A percentile compares a stretch with the other conserved stretches of the same genome.
Evolutionary conservation across 2,888 invertebrate species (phyloP).

Genomic region (Tetragonisca angustula): DNA sequence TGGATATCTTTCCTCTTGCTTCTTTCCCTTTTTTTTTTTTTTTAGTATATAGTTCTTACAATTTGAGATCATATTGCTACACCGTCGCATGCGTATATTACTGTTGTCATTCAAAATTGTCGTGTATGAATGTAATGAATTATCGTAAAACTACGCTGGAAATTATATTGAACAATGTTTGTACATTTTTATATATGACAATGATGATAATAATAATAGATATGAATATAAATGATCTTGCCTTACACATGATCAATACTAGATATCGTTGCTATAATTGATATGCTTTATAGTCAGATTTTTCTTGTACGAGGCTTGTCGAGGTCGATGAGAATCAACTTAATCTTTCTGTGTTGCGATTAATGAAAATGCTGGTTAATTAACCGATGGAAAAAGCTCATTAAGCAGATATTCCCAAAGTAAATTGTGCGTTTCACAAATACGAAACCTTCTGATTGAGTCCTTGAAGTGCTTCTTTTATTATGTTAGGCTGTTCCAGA

Average conservation of each 20-base stretch:
- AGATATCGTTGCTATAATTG: constrained; percentile 26
- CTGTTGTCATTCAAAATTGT: not conserved
- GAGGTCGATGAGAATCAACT: constrained; percentile 37
- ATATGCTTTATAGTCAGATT: not conserved
- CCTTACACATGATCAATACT: not conserved
- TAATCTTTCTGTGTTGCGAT: not conserved
- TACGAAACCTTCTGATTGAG: constrained; percentile 2
- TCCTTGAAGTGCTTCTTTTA: too few species aligned
- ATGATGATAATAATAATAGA: not conserved
- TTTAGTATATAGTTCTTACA: not conserved
- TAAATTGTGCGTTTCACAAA: constrained; percentile 15
- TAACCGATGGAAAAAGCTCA: constrained; percentile 22
- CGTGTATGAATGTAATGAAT: not conserved
- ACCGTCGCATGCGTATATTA: not conserved
- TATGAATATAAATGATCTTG: not conserved
- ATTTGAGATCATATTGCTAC: not conserved
- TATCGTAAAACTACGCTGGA: not conserved
- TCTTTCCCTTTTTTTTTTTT: not conserved
- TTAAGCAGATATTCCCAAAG: not conserved
- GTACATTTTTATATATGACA: not conserved
- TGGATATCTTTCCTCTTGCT: constrained; percentile 33
- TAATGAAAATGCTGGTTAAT: constrained; percentile 41
- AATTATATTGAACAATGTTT: not conserved
- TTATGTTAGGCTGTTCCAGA: too few species aligned
- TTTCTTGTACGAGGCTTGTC: constrained; percentile 8